A percentile compares a stretch with the other conserved stretches of the same genome.
phyloP scores from a whole-genome alignment of 2,797 vertebrate genomes.

The Pampus argenteus region DNA sequence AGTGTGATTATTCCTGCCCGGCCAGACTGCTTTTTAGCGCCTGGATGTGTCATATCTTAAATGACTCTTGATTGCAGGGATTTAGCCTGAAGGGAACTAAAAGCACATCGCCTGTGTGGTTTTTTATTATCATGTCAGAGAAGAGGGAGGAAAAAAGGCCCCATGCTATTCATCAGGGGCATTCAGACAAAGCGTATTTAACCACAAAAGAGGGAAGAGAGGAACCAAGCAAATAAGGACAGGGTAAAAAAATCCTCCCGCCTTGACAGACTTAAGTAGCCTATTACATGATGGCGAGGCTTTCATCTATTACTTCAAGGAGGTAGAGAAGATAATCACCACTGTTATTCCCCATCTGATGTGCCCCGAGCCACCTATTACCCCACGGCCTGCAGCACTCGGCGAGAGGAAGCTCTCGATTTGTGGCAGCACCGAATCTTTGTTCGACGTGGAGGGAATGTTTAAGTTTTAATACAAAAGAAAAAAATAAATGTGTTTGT shows the following conservation, averaged over 20 bases:
- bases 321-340: conserved; percentile 84
- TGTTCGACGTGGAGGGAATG: not conserved
- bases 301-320: conserved; percentile 85
- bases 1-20: conserved; percentile 69
- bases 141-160: conserved; percentile 45
- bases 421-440: not conserved
- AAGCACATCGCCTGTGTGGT: conserved; percentile 53
- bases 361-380: conserved; percentile 76
- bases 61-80: conserved; percentile 77
- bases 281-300: conserved; percentile 82
- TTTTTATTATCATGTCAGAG: conserved; percentile 71
- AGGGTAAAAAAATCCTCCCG: conserved; percentile 70
- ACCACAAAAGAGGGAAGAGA: conserved; percentile 70
- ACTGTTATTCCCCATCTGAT: conserved; percentile 79
- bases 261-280: conserved; percentile 84
- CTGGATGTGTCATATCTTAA: conserved; percentile 68
- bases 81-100: conserved; percentile 69
- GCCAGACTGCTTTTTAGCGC: conserved; percentile 59
- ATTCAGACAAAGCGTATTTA: conserved; percentile 80
- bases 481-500: not conserved
- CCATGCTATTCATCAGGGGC: conserved; percentile 61
- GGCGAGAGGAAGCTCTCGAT: conserved; percentile 20
- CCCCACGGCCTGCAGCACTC: conserved; percentile 70
- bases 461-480: conserved; percentile 1
- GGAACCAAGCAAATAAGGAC: conserved; percentile 69